Evolutionary conservation across 2,113 vertebrate genomes (phyloP).

Genomic region (Heteronetta atricapilla): DNA sequence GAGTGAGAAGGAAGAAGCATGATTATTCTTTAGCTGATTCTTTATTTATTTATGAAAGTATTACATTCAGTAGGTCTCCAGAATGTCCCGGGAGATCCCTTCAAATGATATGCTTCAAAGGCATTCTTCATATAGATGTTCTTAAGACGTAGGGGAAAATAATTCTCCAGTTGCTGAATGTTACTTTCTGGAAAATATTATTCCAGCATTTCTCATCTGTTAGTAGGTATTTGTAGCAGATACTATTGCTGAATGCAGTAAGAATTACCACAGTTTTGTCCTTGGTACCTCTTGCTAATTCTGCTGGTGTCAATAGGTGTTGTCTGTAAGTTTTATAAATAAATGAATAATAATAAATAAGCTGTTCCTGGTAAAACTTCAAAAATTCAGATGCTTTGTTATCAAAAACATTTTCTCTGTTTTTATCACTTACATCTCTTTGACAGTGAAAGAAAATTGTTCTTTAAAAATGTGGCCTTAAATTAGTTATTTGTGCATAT

Average conservation of each 20-base stretch:
- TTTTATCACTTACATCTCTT: neutral
- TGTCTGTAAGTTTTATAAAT: rapidly evolving
- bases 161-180: neutral
- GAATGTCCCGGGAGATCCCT: neutral
- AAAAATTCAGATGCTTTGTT: neutral
- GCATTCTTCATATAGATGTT: neutral
- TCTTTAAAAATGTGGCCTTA: neutral
- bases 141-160: neutral
- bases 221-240: neutral
- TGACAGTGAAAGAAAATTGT: neutral
- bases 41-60: neutral
- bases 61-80: neutral
- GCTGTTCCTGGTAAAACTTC: neutral
- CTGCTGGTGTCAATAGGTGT: neutral
- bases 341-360: neutral
- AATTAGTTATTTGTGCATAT: neutral
- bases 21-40: neutral
- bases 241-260: neutral
- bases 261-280: neutral
- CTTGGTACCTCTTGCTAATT: neutral
- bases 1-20: neutral
- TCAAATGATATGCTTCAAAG: neutral
- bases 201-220: neutral
- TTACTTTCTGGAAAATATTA: neutral
- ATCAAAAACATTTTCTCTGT: rapidly evolving